Conservation (phyloP, 2,797 vertebrate species). For the Gastrophryne carolinensis region DNA sequence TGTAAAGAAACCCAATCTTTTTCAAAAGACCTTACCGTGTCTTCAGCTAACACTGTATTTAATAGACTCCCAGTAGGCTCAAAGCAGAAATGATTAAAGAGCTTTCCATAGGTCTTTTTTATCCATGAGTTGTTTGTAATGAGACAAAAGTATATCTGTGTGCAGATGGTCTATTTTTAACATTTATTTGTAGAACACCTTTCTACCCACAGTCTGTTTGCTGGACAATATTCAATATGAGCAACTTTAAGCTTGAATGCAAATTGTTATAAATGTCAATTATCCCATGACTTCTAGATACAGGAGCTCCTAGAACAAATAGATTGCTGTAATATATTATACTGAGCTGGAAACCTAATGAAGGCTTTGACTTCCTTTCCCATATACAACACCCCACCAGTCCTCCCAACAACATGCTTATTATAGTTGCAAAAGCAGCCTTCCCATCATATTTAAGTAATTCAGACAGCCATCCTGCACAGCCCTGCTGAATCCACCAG, state of each 20-base stretch:
- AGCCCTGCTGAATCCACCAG: too few relatives aligned
- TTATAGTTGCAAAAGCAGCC: too few relatives aligned
- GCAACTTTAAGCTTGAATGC: background rate
- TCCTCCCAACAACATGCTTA: too few relatives aligned
- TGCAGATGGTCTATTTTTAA: background rate
- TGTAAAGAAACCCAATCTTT: conserved; percentile 59
- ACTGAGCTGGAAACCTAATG: background rate
- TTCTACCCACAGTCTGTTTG: background rate
- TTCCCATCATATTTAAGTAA: too few relatives aligned
- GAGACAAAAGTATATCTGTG: conserved; percentile 12
- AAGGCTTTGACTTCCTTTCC: too few relatives aligned
- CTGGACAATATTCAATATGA: background rate
- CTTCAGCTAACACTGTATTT: conserved; percentile 54
- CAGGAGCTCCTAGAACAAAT: background rate
- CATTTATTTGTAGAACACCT: background rate
- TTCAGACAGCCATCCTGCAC: too few relatives aligned
- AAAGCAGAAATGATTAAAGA: conserved; percentile 52
- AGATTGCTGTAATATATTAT: background rate
- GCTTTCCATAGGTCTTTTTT: background rate
- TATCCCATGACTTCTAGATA: background rate
- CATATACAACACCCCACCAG: too few relatives aligned
- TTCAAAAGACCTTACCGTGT: conserved; percentile 48
- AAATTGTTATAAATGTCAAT: background rate
- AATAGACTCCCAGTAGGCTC: conserved; percentile 57
- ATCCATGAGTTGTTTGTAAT: background rate